Conservation (phyloP, 1,140 invertebrate genomes). For the Cydia strobilella region DNA sequence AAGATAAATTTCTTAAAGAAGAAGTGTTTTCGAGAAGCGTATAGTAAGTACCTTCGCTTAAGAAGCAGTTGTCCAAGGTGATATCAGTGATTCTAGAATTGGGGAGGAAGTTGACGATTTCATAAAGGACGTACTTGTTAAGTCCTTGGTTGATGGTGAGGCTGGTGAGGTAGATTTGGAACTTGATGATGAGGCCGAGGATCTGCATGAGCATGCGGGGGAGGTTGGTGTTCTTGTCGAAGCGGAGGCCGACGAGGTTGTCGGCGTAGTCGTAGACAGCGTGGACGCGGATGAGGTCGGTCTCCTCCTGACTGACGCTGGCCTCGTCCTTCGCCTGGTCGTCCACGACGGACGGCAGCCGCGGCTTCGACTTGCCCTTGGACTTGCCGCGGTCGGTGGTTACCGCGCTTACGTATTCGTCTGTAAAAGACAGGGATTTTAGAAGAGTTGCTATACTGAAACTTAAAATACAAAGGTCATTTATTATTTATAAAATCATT, state of each 20-base stretch:
- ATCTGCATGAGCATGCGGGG: constrained; percentile 36
- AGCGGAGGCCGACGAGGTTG: constrained; percentile 35
- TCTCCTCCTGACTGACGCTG: constrained; percentile 18
- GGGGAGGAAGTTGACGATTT: constrained; percentile 34
- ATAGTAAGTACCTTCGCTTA: constrained; percentile 55
- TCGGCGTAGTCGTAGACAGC: constrained; percentile 32
- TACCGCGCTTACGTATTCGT: neutral
- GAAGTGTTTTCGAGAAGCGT: constrained; percentile 46
- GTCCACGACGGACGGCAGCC: neutral
- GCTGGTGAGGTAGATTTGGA: constrained; percentile 20
- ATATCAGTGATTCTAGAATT: constrained; percentile 39
- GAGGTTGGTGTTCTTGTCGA: constrained; percentile 25
- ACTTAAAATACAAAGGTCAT: too few relatives aligned
- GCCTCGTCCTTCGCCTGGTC: constrained; percentile 2
- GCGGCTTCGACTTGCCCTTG: constrained; percentile 5
- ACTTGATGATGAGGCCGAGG: constrained; percentile 34
- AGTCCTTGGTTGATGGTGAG: constrained; percentile 35
- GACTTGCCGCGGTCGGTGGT: neutral
- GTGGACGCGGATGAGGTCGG: constrained; percentile 1
- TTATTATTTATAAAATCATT: too few relatives aligned
- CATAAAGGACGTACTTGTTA: constrained; percentile 31
- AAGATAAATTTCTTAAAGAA: constrained; percentile 49
- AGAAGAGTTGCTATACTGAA: neutral
- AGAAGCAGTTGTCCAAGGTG: constrained; percentile 51
- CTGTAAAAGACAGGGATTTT: neutral